Evolutionary conservation across 1,140 invertebrate genomes (phyloP), one percentile per base, ranked within the genome.

Genomic region (Chlorops oryzae): DNA sequence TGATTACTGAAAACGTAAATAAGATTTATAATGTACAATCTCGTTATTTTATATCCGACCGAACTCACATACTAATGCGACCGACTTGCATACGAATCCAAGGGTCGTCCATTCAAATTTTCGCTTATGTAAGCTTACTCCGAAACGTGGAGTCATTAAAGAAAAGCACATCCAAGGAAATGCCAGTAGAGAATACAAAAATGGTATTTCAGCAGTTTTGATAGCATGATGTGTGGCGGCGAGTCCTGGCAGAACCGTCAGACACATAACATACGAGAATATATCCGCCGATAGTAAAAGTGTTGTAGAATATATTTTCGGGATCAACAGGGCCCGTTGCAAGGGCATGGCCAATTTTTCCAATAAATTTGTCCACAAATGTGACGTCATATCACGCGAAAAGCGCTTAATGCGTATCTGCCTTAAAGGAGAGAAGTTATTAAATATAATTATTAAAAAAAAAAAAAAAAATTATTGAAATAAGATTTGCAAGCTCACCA

Each of bases 121-220:
- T 9, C 58, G 56, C 42, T 70, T 70, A 46, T 61, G 65, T 4
- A 70, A 56, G 18, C 65, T 51, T 2, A 55, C 59, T 0, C 67
- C 67, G 35, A 70, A 70, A 5, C 67, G 63, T 2, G 67, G 67
- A 21, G 67, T 70, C 67, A 70, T 70, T 53, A 70, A 51, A 2
- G 67, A 65, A 47, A 70, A 70, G 52, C 67, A 70, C 67, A 70
- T 70, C 67, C 67, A 70, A 9, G 67, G 67, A 21, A 70, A 70
- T 22, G 67, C 67, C n/a, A 70, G 50, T 35, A 70, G 53, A 5
- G 67, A 70, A 42, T 65, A 70, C n/a, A 70, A 56, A 18, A 70
- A 70, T 5, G 67, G 67, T n/a, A 70, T 70, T 35, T 70, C 67
- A 10, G 67, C 67, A 21, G 65, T 67, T 24, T 70, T 70, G 12